A percentile compares a stretch with the other conserved stretches of the same genome.
These are phyloP conservation scores for Porites divaricata DNA, from an alignment of 92 coral and sea anemone genomes.

Conservation along the genomic window DNA sequence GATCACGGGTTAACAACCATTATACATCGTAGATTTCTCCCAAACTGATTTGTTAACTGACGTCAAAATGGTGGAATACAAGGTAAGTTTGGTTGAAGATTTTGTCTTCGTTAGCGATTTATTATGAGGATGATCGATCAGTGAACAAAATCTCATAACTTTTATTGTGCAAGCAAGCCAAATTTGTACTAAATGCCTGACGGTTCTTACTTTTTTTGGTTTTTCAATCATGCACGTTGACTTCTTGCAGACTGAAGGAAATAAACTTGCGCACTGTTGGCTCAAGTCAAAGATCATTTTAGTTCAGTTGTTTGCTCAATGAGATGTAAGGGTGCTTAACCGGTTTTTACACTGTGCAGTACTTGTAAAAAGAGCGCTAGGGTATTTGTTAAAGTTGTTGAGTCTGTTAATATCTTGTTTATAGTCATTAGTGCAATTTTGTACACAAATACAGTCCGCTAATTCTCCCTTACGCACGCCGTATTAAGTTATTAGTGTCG, in stretches of 20 bases:
- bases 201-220: too few relatives aligned
- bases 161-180: not conserved
- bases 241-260: not conserved
- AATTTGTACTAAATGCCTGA: not conserved
- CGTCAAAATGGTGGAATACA: not conserved
- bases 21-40: not conserved
- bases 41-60: not conserved
- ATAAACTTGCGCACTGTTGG: too few relatives aligned
- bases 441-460: not conserved
- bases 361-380: not conserved
- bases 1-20: not conserved
- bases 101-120: not conserved
- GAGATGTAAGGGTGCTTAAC: not conserved
- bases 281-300: too few relatives aligned
- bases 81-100: not conserved
- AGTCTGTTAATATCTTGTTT: not conserved
- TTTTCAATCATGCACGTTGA: too few relatives aligned
- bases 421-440: not conserved
- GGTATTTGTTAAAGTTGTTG: not conserved
- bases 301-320: too few relatives aligned
- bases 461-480: not conserved
- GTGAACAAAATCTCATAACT: not conserved
- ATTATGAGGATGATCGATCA: too few relatives aligned
- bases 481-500: not conserved
- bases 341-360: not conserved